Conservation (phyloP, 2,797 vertebrate genomes). For the Squalus acanthias region DNA sequence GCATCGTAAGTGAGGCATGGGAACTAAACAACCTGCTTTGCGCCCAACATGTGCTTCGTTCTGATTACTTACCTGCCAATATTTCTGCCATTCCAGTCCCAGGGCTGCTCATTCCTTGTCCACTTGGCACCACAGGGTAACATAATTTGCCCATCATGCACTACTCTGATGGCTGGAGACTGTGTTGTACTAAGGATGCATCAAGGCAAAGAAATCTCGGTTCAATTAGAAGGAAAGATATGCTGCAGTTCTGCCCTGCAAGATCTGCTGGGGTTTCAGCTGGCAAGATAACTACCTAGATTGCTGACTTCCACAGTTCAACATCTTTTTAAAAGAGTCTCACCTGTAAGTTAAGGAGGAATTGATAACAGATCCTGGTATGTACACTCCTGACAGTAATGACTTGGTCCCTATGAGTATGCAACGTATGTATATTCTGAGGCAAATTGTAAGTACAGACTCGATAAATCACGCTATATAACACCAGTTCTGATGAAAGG, state of each 20-base stretch:
- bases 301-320: slow-evolving; percentile 60
- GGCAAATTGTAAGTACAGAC: no score
- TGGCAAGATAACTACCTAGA: slow-evolving; percentile 65
- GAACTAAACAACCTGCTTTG: slow-evolving; percentile 49
- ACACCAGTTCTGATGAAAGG: no score
- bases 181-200: slow-evolving; percentile 55
- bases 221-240: slow-evolving; percentile 78
- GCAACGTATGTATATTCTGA: no score
- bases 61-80: slow-evolving; percentile 62
- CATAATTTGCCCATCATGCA: slow-evolving; percentile 70
- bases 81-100: slow-evolving; percentile 61
- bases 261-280: slow-evolving; percentile 66
- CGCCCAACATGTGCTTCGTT: slow-evolving; percentile 60
- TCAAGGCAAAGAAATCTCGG: slow-evolving; percentile 71
- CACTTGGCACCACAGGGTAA: slow-evolving; percentile 67
- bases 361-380: background rate
- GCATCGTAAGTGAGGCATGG: slow-evolving; percentile 54
- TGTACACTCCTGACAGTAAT: background rate
- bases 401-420: background rate
- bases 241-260: slow-evolving; percentile 66
- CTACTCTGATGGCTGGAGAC: slow-evolving; percentile 56
- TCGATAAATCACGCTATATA: no score
- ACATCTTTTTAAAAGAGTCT: slow-evolving; percentile 61
- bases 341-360: slow-evolving; percentile 54
- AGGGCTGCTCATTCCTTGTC: slow-evolving; percentile 69